Base-by-base conservation (phyloP, 1,140 invertebrate genomes). In the Pectinophora gossypiella region DNA sequence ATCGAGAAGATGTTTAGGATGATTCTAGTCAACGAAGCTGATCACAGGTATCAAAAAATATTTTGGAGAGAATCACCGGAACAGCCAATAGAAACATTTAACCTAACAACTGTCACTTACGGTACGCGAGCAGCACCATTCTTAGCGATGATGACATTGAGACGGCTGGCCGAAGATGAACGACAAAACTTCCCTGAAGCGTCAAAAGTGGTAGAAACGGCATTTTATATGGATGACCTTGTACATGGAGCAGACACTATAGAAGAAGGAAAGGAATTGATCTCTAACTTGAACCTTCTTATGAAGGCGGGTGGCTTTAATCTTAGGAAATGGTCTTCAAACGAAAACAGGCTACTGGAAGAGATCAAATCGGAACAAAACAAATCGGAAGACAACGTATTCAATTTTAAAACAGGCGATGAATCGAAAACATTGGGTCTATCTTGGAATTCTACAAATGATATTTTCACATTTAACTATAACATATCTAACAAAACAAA, bases 151-250 rank as follows among this genome's bases (percentile, higher is more conserved):
- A 66, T 71, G 59, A 61, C 57, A 1, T 35, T 89, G 18, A 68
- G 68, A 35, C 59, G 72, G 54, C 47, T 84, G 15, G 76, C 67
- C 7, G 18, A 27, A 45, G 52, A 60, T 55, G 57, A 68, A 42
- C n/a, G 46, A 7, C 5, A 38, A 0, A 51, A 43, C 16, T 80
- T 54, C 49, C 65, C 63, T 4, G 49, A 59, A 52, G 69, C 69
- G 16, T 19, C 56, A 3, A 43, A 59, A 15, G 56, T 61, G 21
- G n/a, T 65, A 3, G 20, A 59, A 19, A 32, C 50, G 22, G 50
- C 66, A 32, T 69, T 67, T 38, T 76, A 78, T 52, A 73, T 88
- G 3, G 81, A 88, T 59, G 80, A 87, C 59, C n/a, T 77, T 5
- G 16, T 80, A 0, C 51, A 66, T 38, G 76, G 81, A 23, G 44